Conservation (phyloP, 2,888 invertebrate genomes). For the Deilephila porcellus region DNA sequence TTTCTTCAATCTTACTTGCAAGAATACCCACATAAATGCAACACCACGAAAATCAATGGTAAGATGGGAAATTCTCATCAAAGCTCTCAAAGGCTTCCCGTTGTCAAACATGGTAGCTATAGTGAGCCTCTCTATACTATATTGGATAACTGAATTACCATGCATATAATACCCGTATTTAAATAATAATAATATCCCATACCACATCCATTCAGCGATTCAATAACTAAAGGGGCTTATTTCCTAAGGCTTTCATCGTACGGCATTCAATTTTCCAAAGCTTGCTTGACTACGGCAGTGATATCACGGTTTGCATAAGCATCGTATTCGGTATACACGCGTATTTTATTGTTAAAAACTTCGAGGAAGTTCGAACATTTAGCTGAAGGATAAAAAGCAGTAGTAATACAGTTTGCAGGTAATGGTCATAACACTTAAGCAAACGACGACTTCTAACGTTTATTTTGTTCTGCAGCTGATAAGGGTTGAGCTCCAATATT, state of each 20-base stretch:
- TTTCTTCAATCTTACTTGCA: too few relatives aligned
- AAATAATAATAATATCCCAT: conserved; percentile 1
- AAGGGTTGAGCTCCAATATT: neutral
- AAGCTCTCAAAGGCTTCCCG: too few relatives aligned
- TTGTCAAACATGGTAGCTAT: too few relatives aligned
- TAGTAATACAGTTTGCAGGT: conserved; percentile 50
- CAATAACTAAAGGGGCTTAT: conserved; percentile 5
- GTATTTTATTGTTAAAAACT: conserved; percentile 15
- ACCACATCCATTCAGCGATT: neutral
- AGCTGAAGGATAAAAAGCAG: conserved; percentile 4
- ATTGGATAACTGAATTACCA: neutral
- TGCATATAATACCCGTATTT: neutral
- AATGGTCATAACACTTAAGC: conserved; percentile 71
- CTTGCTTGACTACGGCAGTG: neutral
- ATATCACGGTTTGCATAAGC: conserved; percentile 10
- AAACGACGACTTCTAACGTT: conserved; percentile 64
- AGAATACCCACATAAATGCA: too few relatives aligned
- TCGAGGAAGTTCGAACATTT: neutral
- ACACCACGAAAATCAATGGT: too few relatives aligned
- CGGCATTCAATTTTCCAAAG: conserved; percentile 21
- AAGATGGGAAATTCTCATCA: too few relatives aligned
- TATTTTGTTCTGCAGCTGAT: conserved; percentile 49
- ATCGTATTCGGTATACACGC: neutral
- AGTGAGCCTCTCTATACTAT: too few relatives aligned
- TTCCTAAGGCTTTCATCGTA: conserved; percentile 21